Percentiles rank a stretch among this genome's conserved stretches.
phyloP scores from a whole-genome alignment of 2,888 invertebrate species.

The Lithosia quadra region DNA sequence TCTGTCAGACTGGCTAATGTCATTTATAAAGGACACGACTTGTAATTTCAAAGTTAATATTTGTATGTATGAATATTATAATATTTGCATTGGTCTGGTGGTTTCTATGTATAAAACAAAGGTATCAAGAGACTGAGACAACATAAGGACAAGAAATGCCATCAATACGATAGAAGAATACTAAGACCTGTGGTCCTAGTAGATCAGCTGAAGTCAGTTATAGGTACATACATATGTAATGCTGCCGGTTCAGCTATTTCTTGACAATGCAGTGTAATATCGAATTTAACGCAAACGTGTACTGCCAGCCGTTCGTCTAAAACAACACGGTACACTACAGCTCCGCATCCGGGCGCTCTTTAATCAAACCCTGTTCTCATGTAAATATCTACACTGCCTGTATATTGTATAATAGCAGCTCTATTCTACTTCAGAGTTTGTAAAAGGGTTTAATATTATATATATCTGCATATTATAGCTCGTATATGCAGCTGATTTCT shows the following conservation, averaged over 20 bases:
- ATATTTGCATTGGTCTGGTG: background rate
- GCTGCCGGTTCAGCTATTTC: background rate
- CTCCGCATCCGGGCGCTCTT: slow-evolving; percentile 43
- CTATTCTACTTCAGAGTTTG: slow-evolving; percentile 1
- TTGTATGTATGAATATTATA: background rate
- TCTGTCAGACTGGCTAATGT: background rate
- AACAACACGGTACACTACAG: slow-evolving; percentile 39
- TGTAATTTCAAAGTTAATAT: no score
- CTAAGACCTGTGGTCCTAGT: background rate
- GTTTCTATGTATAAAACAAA: no score
- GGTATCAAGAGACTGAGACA: no score
- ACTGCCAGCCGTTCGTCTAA: slow-evolving; percentile 30
- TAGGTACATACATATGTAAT: background rate
- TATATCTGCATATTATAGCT: no score
- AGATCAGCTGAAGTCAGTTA: background rate
- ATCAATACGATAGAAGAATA: no score
- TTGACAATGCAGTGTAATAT: slow-evolving; percentile 33
- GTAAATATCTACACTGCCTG: slow-evolving; percentile 48
- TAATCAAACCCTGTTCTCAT: slow-evolving; percentile 57
- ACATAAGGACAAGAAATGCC: no score
- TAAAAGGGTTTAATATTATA: slow-evolving; percentile 5
- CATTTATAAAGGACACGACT: no score
- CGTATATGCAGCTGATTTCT: no score
- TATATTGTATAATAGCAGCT: slow-evolving; percentile 10
- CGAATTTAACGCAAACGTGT: slow-evolving; percentile 38